Evolutionary conservation across 1,140 invertebrate species (phyloP).

Genomic region (Lethocerus indicus): DNA sequence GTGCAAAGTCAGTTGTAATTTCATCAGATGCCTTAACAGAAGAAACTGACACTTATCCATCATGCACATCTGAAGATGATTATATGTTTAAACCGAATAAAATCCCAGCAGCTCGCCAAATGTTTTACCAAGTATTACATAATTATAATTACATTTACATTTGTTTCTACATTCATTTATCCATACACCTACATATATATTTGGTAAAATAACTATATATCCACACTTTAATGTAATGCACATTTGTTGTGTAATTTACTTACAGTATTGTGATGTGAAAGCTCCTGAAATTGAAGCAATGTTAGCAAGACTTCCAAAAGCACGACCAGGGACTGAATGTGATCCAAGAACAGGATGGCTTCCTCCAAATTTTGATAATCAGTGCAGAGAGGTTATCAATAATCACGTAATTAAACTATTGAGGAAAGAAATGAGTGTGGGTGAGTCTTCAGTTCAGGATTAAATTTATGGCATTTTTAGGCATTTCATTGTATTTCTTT

Average conservation of each 20-base stretch:
- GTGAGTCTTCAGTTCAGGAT: background rate
- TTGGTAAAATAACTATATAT: too few relatives aligned
- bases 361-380: conserved; percentile 42
- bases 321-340: conserved; percentile 39
- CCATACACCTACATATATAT: background rate
- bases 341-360: conserved; percentile 61
- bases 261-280: conserved; percentile 66
- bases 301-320: conserved; percentile 44
- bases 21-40: conserved; percentile 18
- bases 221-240: too few relatives aligned
- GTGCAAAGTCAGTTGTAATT: conserved; percentile 26
- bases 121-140: conserved; percentile 58
- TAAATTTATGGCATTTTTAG: background rate
- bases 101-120: conserved; percentile 55
- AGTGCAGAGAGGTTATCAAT: conserved; percentile 47
- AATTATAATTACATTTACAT: background rate
- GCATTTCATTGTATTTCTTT: background rate
- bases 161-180: background rate
- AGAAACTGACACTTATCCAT: conserved; percentile 9
- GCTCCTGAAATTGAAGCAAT: conserved; percentile 70
- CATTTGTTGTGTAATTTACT: conserved; percentile 17
- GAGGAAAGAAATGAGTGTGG: conserved; percentile 11
- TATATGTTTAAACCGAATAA: conserved; percentile 46
- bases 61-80: conserved; percentile 20
- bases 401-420: conserved; percentile 36